Conservation (phyloP, 2,888 invertebrate species). For the Aporophyla lueneburgensis region DNA sequence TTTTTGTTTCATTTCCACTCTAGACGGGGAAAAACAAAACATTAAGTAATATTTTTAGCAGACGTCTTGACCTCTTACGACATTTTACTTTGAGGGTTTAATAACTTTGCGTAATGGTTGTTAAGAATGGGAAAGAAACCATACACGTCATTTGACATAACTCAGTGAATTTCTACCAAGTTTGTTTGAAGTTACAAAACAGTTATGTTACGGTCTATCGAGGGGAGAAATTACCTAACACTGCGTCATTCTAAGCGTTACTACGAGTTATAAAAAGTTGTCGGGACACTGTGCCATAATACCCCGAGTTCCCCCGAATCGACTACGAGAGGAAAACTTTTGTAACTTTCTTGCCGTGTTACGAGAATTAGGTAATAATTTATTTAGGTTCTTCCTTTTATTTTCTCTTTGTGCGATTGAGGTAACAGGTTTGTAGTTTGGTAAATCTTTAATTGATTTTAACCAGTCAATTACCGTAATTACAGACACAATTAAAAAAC, state of each 20-base stretch:
- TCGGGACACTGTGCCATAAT: slow-evolving; percentile 74
- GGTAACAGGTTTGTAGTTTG: slow-evolving; percentile 47
- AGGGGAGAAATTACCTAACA: slow-evolving; percentile 71
- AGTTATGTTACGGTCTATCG: slow-evolving; percentile 61
- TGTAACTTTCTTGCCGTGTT: slow-evolving; percentile 74
- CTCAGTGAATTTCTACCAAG: slow-evolving; percentile 40
- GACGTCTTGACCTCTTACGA: slow-evolving; percentile 40
- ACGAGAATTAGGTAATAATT: slow-evolving; percentile 84
- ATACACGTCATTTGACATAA: slow-evolving; percentile 50
- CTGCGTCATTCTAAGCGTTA: slow-evolving; percentile 72
- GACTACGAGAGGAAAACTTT: slow-evolving; percentile 72
- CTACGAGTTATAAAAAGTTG: slow-evolving; percentile 80
- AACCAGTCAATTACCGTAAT: too few relatives aligned
- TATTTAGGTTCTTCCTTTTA: slow-evolving; percentile 73
- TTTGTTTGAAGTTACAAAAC: slow-evolving; percentile 57
- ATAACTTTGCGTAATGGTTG: slow-evolving; percentile 35
- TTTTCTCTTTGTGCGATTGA: slow-evolving; percentile 54
- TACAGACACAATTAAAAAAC: too few relatives aligned
- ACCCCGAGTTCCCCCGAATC: slow-evolving; percentile 69
- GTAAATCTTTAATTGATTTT: slow-evolving; percentile 24
- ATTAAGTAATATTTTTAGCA: slow-evolving; percentile 51
- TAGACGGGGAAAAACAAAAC: slow-evolving; percentile 29
- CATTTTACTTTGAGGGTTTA: slow-evolving; percentile 36
- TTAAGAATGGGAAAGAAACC: slow-evolving; percentile 51
- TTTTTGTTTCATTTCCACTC: slow-evolving; percentile 24